phyloP scores from a whole-genome alignment of 1,140 invertebrate species.

The Pseudobourletiella spinata region DNA sequence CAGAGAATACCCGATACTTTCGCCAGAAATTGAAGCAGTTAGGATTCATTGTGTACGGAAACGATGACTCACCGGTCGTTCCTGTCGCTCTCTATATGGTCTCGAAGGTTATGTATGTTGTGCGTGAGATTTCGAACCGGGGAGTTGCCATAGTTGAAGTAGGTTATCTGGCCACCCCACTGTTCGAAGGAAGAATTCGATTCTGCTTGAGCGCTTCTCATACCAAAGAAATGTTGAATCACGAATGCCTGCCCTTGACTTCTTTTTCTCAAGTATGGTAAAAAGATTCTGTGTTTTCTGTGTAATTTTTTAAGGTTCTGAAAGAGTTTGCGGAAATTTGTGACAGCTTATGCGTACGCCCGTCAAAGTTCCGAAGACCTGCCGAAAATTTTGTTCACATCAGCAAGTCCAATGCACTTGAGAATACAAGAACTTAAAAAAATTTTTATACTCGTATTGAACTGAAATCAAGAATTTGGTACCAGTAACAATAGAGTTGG shows the following conservation, averaged over 20 bases:
- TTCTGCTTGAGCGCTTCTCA: slow-evolving; percentile 95
- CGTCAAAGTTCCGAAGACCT: background rate
- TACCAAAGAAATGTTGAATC: slow-evolving; percentile 90
- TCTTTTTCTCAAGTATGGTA: background rate
- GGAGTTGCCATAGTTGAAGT: slow-evolving; percentile 91
- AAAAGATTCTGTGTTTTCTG: too few relatives aligned
- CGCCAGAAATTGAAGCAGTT: slow-evolving; percentile 73
- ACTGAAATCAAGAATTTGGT: too few relatives aligned
- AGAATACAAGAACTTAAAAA: too few relatives aligned
- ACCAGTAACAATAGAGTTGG: too few relatives aligned
- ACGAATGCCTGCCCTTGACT: slow-evolving; percentile 45
- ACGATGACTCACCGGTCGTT: slow-evolving; percentile 92
- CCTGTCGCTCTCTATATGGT: slow-evolving; percentile 90
- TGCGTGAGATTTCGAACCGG: slow-evolving; percentile 66
- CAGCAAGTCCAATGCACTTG: background rate
- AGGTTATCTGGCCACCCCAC: slow-evolving; percentile 94
- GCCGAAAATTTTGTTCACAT: background rate
- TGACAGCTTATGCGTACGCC: background rate
- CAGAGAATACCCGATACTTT: slow-evolving; percentile 80
- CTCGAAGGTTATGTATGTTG: slow-evolving; percentile 84
- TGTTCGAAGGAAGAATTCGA: slow-evolving; percentile 84
- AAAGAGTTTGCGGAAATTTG: slow-evolving; percentile 5
- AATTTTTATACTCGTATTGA: too few relatives aligned
- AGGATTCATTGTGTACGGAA: slow-evolving; percentile 93
- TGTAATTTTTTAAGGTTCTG: too few relatives aligned